phyloP scores from a whole-genome alignment of 2,888 invertebrate species.

The Lapara coniferarum region DNA sequence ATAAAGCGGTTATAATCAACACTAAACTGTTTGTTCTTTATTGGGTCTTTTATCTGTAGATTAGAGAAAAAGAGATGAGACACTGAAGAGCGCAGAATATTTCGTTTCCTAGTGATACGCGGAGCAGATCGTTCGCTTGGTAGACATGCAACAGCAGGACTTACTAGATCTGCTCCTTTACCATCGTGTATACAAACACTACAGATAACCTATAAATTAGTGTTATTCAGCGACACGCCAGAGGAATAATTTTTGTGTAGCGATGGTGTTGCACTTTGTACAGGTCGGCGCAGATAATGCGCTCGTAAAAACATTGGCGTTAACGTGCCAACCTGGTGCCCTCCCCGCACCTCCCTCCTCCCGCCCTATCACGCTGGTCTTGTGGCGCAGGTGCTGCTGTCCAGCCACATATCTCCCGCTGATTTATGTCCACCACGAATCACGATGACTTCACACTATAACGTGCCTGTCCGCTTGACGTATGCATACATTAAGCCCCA shows the following conservation, averaged over 20 bases:
- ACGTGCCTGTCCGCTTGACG: neutral
- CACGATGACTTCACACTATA: constrained; percentile 1
- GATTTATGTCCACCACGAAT: constrained; percentile 1
- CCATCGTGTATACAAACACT: too few relatives aligned
- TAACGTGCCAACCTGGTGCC: neutral
- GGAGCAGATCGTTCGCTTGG: too few relatives aligned
- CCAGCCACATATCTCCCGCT: neutral
- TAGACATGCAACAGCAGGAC: too few relatives aligned
- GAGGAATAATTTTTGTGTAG: neutral
- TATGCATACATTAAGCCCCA: too few relatives aligned
- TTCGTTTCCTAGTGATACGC: too few relatives aligned
- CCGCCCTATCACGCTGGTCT: neutral
- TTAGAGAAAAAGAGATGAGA: too few relatives aligned
- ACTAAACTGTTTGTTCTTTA: too few relatives aligned
- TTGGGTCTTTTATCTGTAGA: too few relatives aligned
- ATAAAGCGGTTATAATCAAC: too few relatives aligned
- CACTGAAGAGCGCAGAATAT: too few relatives aligned
- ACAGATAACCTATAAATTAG: too few relatives aligned
- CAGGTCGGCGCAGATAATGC: neutral
- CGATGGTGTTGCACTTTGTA: neutral
- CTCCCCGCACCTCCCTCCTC: neutral
- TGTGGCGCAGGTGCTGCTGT: neutral
- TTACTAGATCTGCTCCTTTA: too few relatives aligned
- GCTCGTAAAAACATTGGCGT: constrained; percentile 10
- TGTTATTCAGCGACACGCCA: neutral